These are phyloP conservation scores for Myotis pilosus DNA, from an alignment of 2,797 vertebrate genomes.

Conservation along the genomic window DNA sequence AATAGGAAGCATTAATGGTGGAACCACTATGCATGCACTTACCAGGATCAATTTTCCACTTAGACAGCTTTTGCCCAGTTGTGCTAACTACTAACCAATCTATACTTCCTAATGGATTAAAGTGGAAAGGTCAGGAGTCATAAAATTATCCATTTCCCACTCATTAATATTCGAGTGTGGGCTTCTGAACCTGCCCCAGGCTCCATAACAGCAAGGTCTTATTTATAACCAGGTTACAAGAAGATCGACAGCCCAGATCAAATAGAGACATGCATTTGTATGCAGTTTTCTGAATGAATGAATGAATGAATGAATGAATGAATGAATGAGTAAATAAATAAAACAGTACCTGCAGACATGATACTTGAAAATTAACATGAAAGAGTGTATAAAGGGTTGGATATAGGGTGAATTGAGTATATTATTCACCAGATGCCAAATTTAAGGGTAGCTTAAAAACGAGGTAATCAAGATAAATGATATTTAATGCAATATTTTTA, in stretches of 20 bases:
- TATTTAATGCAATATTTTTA: background rate
- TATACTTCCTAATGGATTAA: constrained; percentile 83
- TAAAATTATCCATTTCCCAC: constrained; percentile 78
- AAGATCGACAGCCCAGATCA: background rate
- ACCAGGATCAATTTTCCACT: constrained; percentile 85
- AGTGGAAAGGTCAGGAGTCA: constrained; percentile 77
- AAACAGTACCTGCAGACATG: background rate
- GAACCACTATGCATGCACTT: constrained; percentile 79
- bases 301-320: background rate
- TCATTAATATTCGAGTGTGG: constrained; percentile 79
- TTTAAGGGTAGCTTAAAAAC: background rate
- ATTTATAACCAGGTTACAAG: constrained; percentile 45
- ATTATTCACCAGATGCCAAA: background rate
- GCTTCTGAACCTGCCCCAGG: constrained; percentile 18
- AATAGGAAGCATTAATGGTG: constrained; percentile 75
- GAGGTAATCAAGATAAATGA: background rate
- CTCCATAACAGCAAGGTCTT: background rate
- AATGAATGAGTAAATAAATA: background rate
- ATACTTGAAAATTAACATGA: background rate
- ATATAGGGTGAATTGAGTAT: background rate
- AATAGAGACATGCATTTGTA: background rate
- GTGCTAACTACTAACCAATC: constrained; percentile 82
- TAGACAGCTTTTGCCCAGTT: constrained; percentile 81
- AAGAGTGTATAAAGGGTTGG: background rate
- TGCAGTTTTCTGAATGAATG: background rate